Evolutionary conservation across 2,888 invertebrate species (phyloP), one percentile per base, ranked within the genome.

Genomic region (Chouioia cunea): DNA sequence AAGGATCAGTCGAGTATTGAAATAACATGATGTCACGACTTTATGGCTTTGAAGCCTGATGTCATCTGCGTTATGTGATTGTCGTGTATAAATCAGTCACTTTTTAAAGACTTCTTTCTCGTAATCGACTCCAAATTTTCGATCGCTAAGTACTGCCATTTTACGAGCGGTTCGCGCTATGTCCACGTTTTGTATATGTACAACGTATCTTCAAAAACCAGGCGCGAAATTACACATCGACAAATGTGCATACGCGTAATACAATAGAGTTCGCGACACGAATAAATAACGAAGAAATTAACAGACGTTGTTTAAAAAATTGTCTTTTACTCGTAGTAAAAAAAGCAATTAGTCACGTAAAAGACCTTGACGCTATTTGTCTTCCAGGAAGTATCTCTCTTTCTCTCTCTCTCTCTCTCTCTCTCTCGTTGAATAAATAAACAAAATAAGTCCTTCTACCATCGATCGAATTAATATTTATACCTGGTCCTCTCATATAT

Each of bases 1-100:
- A 50, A 53, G n/a, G 12, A 22, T 44, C 36, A 8, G 18, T 43
- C 43, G 6, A 18, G 60, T 47, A 50, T 60, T 60, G 48, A 59
- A 65, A 60, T 65, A 47, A 48, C 52, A 46, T 43, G 65, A 56
- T 47, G 56, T 65, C 65, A 65, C 46, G 48, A 62, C 16, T 2
- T n/a, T 64, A 36, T 58, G 44, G 43, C 27, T 57, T 52, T 12
- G 36, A 6, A 23, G 54, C 27, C 22, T 62, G 54, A 65, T 58
- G 54, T 70, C 50, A 65, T 57, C 27, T n/a, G n/a, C 58, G 12
- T 59, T 56, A 46, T 44, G 47, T 48, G 27, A 58, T 65, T 65
- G 53, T 23, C 58, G 47, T 47, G 22, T 20, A 43, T 16, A 54
- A 53, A 18, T 27, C 4, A 16, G n/a, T 18, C 36, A 50, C 23